Conservation (phyloP, 1,140 invertebrate species). For the Zaprionus vittiger region DNA sequence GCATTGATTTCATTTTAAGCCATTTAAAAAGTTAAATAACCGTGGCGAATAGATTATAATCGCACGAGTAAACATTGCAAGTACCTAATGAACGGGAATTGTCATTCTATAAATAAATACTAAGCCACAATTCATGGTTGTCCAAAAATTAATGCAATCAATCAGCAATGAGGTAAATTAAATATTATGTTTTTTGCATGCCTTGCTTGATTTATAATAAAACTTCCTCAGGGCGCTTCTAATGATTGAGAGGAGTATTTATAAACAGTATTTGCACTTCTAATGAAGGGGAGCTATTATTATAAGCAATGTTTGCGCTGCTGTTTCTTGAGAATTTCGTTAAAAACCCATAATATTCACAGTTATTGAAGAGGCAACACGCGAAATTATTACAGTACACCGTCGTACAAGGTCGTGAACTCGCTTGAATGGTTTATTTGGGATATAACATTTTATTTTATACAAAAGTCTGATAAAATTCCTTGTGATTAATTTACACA, state of each 20-base stretch:
- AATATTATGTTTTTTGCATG: background rate
- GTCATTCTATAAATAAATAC: conserved; percentile 6
- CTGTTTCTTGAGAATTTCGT: background rate
- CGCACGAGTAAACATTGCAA: background rate
- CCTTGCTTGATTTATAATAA: background rate
- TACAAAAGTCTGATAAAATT: background rate
- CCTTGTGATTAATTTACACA: background rate
- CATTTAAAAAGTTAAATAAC: background rate
- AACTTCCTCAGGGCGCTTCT: background rate
- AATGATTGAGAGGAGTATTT: background rate
- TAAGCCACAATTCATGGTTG: background rate
- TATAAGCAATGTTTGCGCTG: background rate
- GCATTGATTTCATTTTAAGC: background rate
- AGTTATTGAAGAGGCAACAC: background rate
- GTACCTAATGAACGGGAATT: background rate
- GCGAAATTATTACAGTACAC: background rate
- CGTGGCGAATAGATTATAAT: background rate
- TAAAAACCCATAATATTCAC: background rate
- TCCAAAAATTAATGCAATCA: conserved; percentile 1
- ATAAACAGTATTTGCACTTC: background rate
- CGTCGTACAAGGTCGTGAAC: background rate
- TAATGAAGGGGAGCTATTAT: background rate
- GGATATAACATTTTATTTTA: background rate
- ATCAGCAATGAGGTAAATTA: background rate
- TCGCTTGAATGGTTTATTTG: background rate